Evolutionary conservation across 2,888 invertebrate species (phyloP).

Genomic region (Apeira syringaria): DNA sequence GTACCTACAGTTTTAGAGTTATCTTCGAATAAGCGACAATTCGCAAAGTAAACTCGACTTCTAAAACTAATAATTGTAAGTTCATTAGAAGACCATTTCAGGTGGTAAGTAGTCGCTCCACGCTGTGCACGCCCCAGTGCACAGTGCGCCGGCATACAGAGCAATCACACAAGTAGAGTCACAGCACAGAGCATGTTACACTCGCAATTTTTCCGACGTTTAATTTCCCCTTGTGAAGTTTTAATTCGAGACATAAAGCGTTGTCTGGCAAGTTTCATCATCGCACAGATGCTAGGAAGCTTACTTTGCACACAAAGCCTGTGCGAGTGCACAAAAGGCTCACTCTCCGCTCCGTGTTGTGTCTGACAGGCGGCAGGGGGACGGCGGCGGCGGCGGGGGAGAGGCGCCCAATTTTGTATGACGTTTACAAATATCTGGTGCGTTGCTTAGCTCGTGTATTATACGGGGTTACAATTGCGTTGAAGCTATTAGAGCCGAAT

Average conservation of each 20-base stretch:
- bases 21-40: neutral
- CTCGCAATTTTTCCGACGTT: conserved; percentile 65
- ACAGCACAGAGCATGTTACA: conserved; percentile 3
- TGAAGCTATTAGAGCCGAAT: no score
- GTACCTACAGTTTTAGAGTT: neutral
- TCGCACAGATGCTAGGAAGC: conserved; percentile 78
- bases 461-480: no score
- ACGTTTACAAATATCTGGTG: no score
- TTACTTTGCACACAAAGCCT: conserved; percentile 81
- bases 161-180: conserved; percentile 25
- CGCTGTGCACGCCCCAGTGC: no score
- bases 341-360: conserved; percentile 77
- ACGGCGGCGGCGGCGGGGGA: no score
- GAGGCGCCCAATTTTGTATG: no score
- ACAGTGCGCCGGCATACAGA: conserved; percentile 7
- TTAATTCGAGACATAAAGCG: conserved; percentile 79
- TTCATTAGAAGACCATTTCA: conserved; percentile 17
- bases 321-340: conserved; percentile 79
- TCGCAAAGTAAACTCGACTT: conserved; percentile 1
- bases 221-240: conserved; percentile 80
- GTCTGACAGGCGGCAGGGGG: conserved; percentile 65
- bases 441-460: no score
- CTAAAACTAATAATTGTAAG: conserved; percentile 17
- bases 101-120: conserved; percentile 14
- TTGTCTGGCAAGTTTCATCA: conserved; percentile 83